phyloP scores from a whole-genome alignment of 2,888 invertebrate species.

The Vesta saturnalis region DNA sequence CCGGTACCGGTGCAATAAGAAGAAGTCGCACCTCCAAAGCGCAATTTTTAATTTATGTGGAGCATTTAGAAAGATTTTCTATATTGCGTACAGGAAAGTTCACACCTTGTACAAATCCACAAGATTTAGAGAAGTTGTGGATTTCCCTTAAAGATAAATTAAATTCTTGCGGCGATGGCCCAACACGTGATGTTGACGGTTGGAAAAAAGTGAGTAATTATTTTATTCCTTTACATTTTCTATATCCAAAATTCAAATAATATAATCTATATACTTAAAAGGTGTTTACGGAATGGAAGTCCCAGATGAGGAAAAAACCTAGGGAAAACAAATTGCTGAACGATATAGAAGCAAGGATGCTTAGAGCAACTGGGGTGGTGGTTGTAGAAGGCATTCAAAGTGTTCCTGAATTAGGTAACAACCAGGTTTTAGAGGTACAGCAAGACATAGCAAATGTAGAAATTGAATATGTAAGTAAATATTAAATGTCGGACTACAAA shows the following conservation, averaged over 20 bases:
- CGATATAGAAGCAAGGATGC: constrained; percentile 2
- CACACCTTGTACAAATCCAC: constrained; percentile 2
- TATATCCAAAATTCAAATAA: constrained; percentile 5
- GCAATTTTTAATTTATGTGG: constrained; percentile 3
- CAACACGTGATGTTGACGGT: constrained; percentile 5
- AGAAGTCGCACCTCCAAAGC: constrained; percentile 3
- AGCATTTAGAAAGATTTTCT: constrained; percentile 3
- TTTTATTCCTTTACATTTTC: constrained; percentile 5
- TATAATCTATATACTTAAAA: constrained; percentile 5
- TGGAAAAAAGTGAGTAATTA: constrained; percentile 5
- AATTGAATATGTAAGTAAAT: constrained; percentile 5
- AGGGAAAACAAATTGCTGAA: constrained; percentile 2
- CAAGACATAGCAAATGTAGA: constrained; percentile 5
- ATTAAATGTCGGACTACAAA: constrained; percentile 5
- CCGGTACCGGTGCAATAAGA: constrained; percentile 3
- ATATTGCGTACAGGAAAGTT: constrained; percentile 3
- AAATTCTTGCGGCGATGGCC: constrained; percentile 4
- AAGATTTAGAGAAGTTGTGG: constrained; percentile 3
- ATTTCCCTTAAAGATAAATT: constrained; percentile 5
- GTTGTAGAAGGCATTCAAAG: constrained; percentile 5
- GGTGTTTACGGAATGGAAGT: constrained; percentile 3
- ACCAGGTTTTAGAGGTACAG: constrained; percentile 5
- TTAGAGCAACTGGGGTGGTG: constrained; percentile 3
- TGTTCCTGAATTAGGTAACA: constrained; percentile 5
- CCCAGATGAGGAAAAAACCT: constrained; percentile 2